Conservation (phyloP, 2,888 invertebrate species). For the Neria commutata region DNA sequence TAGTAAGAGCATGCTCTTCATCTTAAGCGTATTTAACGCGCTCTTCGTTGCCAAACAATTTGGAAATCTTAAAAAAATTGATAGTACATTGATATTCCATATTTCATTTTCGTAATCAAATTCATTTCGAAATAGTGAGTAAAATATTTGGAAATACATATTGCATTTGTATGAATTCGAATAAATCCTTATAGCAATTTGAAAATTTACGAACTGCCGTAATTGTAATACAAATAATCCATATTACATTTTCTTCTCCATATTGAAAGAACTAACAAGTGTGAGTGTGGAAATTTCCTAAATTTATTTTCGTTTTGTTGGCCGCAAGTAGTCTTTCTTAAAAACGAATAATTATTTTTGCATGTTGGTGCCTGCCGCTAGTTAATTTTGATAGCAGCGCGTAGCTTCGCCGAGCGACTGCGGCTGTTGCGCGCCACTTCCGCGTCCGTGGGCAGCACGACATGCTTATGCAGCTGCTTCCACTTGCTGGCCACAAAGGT, state of each 20-base stretch:
- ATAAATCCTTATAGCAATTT: no score
- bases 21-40: no score
- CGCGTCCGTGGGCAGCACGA: constrained; percentile 73
- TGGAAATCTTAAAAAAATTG: no score
- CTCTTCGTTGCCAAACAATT: no score
- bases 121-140: no score
- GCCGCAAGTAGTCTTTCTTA: no score
- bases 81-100: no score
- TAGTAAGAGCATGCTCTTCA: no score
- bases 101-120: no score
- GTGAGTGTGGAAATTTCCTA: no score
- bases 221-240: not conserved
- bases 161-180: no score
- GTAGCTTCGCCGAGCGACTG: constrained; percentile 85
- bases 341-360: not conserved
- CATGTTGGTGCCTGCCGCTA: constrained; percentile 22
- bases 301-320: constrained; percentile 5
- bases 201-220: not conserved
- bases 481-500: constrained; percentile 72
- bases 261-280: not conserved
- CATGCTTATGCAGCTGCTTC: constrained; percentile 81
- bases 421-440: constrained; percentile 83
- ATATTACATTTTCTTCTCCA: not conserved
- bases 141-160: no score
- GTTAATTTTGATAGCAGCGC: constrained; percentile 78